phyloP scores from a whole-genome alignment of 2,797 vertebrate species.

The Pangasius sanitwongsei region DNA sequence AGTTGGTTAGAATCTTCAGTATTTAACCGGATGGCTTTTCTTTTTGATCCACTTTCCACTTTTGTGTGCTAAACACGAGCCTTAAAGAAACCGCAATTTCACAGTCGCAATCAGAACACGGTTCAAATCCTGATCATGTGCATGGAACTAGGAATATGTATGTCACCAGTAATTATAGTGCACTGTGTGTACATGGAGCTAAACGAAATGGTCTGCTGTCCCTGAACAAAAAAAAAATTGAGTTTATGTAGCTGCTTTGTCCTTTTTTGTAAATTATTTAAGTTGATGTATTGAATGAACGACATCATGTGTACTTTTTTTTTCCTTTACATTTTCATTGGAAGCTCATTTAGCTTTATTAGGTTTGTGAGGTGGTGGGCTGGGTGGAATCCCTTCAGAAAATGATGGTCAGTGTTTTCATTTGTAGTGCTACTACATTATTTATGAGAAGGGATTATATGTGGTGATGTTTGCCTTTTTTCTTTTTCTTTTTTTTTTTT shows the following conservation, averaged over 20 bases:
- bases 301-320: neutral
- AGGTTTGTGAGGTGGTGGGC: slow-evolving; percentile 1
- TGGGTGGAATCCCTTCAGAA: slow-evolving; percentile 23
- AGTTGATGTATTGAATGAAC: slow-evolving; percentile 34
- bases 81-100: slow-evolving; percentile 40
- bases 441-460: slow-evolving; percentile 50
- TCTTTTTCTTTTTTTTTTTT: neutral
- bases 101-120: slow-evolving; percentile 1
- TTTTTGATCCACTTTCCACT: slow-evolving; percentile 4
- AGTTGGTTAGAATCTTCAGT: slow-evolving; percentile 33
- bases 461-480: neutral
- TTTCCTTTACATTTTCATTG: slow-evolving; percentile 4
- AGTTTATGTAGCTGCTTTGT: slow-evolving; percentile 50
- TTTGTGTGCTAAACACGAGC: slow-evolving; percentile 39
- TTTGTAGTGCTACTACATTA: slow-evolving; percentile 41
- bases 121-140: slow-evolving; percentile 36
- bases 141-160: slow-evolving; percentile 49
- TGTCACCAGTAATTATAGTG: slow-evolving; percentile 55
- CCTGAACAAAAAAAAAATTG: slow-evolving; percentile 25
- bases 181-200: slow-evolving; percentile 54
- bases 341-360: slow-evolving; percentile 1
- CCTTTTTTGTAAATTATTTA: slow-evolving; percentile 52
- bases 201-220: slow-evolving; percentile 16
- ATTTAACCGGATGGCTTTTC: slow-evolving; percentile 29
- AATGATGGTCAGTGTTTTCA: slow-evolving; percentile 29